Base-by-base conservation (phyloP, 1,140 invertebrate species). In the Scylla paramamosain region DNA sequence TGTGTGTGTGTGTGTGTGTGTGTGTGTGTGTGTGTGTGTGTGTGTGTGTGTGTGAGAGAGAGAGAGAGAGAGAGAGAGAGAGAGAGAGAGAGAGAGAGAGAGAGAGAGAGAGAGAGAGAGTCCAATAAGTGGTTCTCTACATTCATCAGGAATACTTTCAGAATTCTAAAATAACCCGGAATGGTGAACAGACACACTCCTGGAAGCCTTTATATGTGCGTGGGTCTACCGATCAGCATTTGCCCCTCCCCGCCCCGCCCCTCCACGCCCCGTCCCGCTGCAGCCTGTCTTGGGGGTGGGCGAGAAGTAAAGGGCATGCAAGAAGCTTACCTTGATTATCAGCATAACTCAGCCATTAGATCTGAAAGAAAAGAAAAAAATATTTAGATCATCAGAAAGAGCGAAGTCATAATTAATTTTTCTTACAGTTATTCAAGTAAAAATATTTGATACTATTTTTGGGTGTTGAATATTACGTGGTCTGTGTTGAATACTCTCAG, bases 291-390 rank as follows among this genome's bases (percentile, higher is more conserved):
- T n/a, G 20, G 67, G 67, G 20, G 67, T 12, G 67, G 67, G 6
- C 52, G 16, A 12, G 16, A 12, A 59, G 67, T 77, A n/a, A 20
- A 16, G n/a, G 12, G n/a, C 67, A 25, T 77, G 67, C 20, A n/a
- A 7, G 1, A 45, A 48, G 29, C 91, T 92, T 92, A 92, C 91
- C 91, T 92, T 92, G 59, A 92, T 92, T 92, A 92, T 92, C 91
- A 92, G 91, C 91, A 92, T 92, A 92, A 92, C 91, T 92, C 91
- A 92, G 91, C 91, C 91, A 92, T 92, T 84, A 92, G 77, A 32
- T 92, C 91, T 92, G 91, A 14, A 82, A 82, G 77, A 82, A 29
- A 83, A 45, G 91, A 83, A 25, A 16, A 77, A 32, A 6, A 29
- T 14, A 32, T 29, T 29, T 59, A 67, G 29, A 16, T 77, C 32